These are phyloP conservation scores for Drosophila ficusphila DNA, from an alignment of 1,140 invertebrate genomes.

Conservation along the genomic window DNA sequence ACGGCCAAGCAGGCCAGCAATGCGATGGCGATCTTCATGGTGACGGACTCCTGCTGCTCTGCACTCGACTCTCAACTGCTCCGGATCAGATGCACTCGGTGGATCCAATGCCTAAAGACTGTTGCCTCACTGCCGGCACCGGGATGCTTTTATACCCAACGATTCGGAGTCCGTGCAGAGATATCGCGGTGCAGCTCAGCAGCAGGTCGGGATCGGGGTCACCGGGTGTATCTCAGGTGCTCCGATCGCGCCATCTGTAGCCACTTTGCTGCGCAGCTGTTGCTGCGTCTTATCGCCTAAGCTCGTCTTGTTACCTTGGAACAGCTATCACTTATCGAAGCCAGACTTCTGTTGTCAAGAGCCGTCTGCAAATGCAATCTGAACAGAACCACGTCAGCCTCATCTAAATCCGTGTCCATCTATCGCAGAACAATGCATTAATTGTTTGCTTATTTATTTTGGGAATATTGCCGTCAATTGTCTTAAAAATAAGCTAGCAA, in stretches of 20 bases:
- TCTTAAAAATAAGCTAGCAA: too few relatives aligned
- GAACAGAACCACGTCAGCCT: not conserved
- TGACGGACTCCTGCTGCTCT: slow-evolving; percentile 23
- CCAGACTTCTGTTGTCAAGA: slow-evolving; percentile 27
- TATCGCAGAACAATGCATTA: slow-evolving; percentile 16
- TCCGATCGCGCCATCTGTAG: slow-evolving; percentile 26
- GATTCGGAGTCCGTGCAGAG: not conserved
- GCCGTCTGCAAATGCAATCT: slow-evolving; percentile 24
- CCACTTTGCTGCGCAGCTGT: slow-evolving; percentile 15
- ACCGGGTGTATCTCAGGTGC: slow-evolving; percentile 15
- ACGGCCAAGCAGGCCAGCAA: slow-evolving; percentile 67
- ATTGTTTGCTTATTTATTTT: slow-evolving; percentile 17
- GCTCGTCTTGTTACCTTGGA: not conserved
- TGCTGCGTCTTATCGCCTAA: slow-evolving; percentile 18
- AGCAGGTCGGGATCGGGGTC: not conserved
- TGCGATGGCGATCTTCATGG: slow-evolving; percentile 67
- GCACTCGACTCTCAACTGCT: slow-evolving; percentile 53
- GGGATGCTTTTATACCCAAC: slow-evolving; percentile 46
- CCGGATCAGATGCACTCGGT: slow-evolving; percentile 60
- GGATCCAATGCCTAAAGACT: slow-evolving; percentile 78
- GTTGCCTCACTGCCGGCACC: slow-evolving; percentile 34
- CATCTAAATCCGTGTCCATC: slow-evolving; percentile 13
- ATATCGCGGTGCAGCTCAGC: not conserved
- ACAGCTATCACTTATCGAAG: not conserved
- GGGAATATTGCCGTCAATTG: not conserved